A percentile compares a stretch with the other conserved stretches of the same genome.
Evolutionary conservation across 1,140 invertebrate species (phyloP).

Genomic region (Cotesia typhae): DNA sequence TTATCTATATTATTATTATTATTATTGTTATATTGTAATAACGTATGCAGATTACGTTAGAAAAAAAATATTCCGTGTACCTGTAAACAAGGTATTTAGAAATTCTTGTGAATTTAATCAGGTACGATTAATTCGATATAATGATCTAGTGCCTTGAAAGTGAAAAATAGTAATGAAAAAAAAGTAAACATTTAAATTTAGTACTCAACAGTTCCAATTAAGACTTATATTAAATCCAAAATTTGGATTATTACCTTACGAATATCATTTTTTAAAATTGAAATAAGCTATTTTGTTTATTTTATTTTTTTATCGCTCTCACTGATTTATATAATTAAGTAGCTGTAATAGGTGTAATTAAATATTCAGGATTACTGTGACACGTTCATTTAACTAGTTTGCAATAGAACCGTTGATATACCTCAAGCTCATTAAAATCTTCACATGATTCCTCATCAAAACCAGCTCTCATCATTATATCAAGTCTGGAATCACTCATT

Average conservation of each 20-base stretch:
- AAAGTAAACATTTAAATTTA: slow-evolving; percentile 16
- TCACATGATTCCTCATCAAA: slow-evolving; percentile 41
- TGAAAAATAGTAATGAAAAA: slow-evolving; percentile 5
- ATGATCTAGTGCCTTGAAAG: slow-evolving; percentile 3
- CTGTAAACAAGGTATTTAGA: too few relatives aligned
- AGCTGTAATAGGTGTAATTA: not conserved
- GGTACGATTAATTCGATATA: slow-evolving; percentile 11
- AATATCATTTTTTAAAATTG: not conserved
- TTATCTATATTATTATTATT: too few relatives aligned
- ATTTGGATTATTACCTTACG: not conserved
- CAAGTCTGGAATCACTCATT: slow-evolving; percentile 41
- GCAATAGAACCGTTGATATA: slow-evolving; percentile 56
- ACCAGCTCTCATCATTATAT: slow-evolving; percentile 49
- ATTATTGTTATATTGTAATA: too few relatives aligned
- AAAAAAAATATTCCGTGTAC: too few relatives aligned
- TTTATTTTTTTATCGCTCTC: not conserved
- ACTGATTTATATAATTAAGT: not conserved
- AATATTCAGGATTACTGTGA: not conserved
- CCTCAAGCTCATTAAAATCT: slow-evolving; percentile 47
- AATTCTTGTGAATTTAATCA: not conserved
- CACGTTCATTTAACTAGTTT: slow-evolving; percentile 17
- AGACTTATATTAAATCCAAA: not conserved
- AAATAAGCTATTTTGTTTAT: not conserved
- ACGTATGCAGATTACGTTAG: too few relatives aligned
- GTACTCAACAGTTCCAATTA: not conserved